These are phyloP conservation scores for Xestia ashworthii DNA, from an alignment of 2,888 invertebrate genomes.

Conservation along the genomic window DNA sequence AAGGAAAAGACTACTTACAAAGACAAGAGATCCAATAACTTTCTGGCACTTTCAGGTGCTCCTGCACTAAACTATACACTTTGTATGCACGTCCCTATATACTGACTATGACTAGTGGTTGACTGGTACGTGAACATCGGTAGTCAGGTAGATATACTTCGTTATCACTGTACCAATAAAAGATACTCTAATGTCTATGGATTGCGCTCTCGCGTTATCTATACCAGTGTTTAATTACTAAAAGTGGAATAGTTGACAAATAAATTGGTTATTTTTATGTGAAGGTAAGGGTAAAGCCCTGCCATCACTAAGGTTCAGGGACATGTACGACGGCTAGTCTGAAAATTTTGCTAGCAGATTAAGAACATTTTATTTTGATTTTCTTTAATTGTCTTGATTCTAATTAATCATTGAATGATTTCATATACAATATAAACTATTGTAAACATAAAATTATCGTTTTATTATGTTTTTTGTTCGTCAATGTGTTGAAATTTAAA, in stretches of 20 bases:
- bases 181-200: slow-evolving; percentile 84
- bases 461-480: background rate
- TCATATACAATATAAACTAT: too few relatives aligned
- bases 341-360: background rate
- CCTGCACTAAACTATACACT: slow-evolving; percentile 35
- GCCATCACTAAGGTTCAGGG: too few relatives aligned
- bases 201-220: slow-evolving; percentile 80
- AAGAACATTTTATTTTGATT: background rate
- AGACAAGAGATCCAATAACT: background rate
- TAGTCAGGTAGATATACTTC: slow-evolving; percentile 76
- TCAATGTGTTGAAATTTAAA: too few relatives aligned
- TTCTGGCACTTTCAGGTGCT: background rate
- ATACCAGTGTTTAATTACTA: slow-evolving; percentile 71
- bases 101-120: slow-evolving; percentile 59
- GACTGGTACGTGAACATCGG: slow-evolving; percentile 76
- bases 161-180: slow-evolving; percentile 87
- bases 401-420: too few relatives aligned
- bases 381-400: background rate
- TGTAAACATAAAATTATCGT: background rate
- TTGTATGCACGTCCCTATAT: slow-evolving; percentile 51
- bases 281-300: background rate
- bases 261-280: slow-evolving; percentile 39
- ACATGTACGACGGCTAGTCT: background rate
- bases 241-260: slow-evolving; percentile 67
- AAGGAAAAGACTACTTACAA: slow-evolving; percentile 27